Evolutionary conservation across 1,140 invertebrate genomes (phyloP).

Genomic region (Pinna nobilis): DNA sequence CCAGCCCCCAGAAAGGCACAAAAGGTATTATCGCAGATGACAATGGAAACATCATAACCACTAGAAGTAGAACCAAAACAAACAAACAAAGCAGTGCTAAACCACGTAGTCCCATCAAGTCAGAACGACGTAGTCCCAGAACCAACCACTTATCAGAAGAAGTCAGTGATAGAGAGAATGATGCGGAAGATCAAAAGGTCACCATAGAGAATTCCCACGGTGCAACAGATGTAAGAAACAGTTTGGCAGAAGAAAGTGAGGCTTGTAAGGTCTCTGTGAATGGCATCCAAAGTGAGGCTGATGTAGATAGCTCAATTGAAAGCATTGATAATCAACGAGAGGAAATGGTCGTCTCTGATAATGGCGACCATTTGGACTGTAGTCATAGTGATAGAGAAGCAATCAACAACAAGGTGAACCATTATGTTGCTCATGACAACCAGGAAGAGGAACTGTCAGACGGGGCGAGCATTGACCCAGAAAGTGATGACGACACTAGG

Average conservation of each 20-base stretch:
- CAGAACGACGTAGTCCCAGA: slow-evolving; percentile 1
- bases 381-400: slow-evolving; percentile 15
- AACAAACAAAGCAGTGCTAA: slow-evolving; percentile 4
- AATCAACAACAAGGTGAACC: slow-evolving; percentile 10
- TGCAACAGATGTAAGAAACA: background rate
- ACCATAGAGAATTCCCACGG: background rate
- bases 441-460: slow-evolving; percentile 7
- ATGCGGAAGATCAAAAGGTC: background rate
- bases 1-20: no score
- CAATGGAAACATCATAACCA: slow-evolving; percentile 22
- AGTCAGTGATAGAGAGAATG: slow-evolving; percentile 8
- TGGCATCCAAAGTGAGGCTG: slow-evolving; percentile 6
- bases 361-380: background rate
- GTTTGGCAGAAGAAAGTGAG: background rate
- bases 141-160: background rate
- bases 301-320: background rate
- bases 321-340: slow-evolving; percentile 6
- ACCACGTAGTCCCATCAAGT: slow-evolving; percentile 1
- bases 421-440: no score
- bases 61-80: background rate
- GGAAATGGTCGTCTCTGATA: background rate
- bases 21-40: slow-evolving; percentile 14
- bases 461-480: slow-evolving; percentile 3
- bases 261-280: background rate
- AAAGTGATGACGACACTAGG: slow-evolving; percentile 19